These are phyloP conservation scores for Labia minor DNA, from an alignment of 2,888 invertebrate genomes.

Conservation along the genomic window DNA sequence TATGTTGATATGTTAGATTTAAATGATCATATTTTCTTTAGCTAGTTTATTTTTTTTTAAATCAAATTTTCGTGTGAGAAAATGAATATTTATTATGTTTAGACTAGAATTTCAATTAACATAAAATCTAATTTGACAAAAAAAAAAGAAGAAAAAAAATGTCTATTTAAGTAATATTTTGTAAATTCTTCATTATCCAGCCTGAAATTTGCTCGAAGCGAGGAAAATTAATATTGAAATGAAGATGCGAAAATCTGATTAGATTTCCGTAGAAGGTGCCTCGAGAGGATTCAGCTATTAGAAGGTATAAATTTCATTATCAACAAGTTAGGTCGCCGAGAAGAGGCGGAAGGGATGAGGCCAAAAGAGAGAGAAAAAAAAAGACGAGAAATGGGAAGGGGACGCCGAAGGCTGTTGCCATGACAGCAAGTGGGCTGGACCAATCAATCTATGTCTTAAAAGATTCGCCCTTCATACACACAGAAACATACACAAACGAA, in stretches of 20 bases:
- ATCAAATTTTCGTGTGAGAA: too few relatives aligned
- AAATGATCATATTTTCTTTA: too few relatives aligned
- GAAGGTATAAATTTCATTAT: conserved; percentile 13
- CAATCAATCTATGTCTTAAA: conserved; percentile 2
- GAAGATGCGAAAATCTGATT: conserved; percentile 4
- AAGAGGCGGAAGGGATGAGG: background rate
- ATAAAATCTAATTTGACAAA: background rate
- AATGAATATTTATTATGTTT: too few relatives aligned
- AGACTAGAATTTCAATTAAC: background rate
- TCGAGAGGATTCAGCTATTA: conserved; percentile 13
- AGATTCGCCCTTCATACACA: background rate
- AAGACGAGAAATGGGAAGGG: background rate
- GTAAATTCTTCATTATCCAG: background rate
- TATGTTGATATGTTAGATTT: too few relatives aligned
- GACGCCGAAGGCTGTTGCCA: background rate
- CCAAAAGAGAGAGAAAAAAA: background rate
- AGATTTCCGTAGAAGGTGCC: background rate
- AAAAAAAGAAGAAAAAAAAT: background rate
- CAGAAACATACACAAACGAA: background rate
- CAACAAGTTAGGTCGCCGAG: background rate
- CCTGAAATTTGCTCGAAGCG: background rate
- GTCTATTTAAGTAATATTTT: background rate
- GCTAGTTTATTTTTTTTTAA: too few relatives aligned
- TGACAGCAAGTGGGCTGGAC: background rate
- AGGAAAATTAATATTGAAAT: conserved; percentile 13